phyloP scores from a whole-genome alignment of 2,888 invertebrate species.

The Netelia fuscicornis region DNA sequence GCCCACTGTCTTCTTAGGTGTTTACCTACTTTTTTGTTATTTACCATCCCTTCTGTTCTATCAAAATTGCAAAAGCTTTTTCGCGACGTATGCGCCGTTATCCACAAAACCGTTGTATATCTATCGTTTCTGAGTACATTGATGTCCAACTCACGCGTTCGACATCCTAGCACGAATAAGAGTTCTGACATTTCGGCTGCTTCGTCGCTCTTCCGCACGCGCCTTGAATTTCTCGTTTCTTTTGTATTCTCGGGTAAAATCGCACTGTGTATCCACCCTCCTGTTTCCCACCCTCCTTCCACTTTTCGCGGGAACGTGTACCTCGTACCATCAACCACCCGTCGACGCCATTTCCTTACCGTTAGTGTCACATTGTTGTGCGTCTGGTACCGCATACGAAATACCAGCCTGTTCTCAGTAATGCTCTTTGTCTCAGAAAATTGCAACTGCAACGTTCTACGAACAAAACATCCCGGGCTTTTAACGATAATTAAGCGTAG shows the following conservation, averaged over 20 bases:
- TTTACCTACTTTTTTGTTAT: not conserved
- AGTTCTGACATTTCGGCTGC: not conserved
- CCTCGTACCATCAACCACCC: not conserved
- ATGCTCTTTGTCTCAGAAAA: not conserved
- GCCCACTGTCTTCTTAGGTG: not conserved
- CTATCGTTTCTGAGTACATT: not conserved
- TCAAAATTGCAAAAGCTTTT: constrained; percentile 8
- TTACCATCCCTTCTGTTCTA: not conserved
- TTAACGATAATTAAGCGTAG: constrained; percentile 43
- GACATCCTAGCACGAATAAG: not conserved
- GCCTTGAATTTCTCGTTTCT: not conserved
- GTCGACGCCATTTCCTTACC: constrained; percentile 17
- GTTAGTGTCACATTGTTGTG: constrained; percentile 31
- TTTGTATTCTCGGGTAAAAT: not conserved
- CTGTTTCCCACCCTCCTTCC: not conserved
- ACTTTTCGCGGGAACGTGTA: no score
- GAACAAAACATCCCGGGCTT: constrained; percentile 10
- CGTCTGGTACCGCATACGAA: not conserved
- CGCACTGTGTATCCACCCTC: constrained; percentile 3
- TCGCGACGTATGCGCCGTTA: not conserved
- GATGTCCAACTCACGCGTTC: not conserved
- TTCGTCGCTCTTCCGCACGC: not conserved
- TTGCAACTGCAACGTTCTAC: not conserved
- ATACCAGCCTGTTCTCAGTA: not conserved
- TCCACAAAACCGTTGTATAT: not conserved